Base-by-base conservation (phyloP, 1,140 invertebrate species). In the Drosophila guanche region DNA sequence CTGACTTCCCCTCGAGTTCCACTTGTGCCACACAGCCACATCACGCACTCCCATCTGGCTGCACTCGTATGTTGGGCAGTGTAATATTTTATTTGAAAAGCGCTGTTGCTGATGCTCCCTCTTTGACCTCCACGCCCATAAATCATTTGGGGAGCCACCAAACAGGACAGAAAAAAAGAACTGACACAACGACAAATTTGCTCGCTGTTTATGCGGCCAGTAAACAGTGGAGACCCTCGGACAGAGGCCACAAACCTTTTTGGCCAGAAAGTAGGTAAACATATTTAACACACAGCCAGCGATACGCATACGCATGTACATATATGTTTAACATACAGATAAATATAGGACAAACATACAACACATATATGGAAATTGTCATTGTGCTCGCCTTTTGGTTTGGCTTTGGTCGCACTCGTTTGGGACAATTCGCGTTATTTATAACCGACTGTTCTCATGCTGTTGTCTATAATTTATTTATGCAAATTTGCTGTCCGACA, bases 401-500 rank as follows among this genome's bases (percentile, higher is more conserved):
- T 68, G 55, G 55, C 61, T 54, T 52, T 60, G 48, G 43, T 42
- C 51, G 27, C 41, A 51, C 52, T 62, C 51, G 29, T 52, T 58
- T 20, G 48, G 33, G 48, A 63, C 61, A 65, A 52, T 62, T 57
- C 61, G 74, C 48, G 56, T 60, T 63, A 79, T 78, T 86, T 71
- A 81, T 71, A 88, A 81, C 78, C 51, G 74, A 71, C 78, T 68
- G 65, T 65, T 78, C 60, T 68, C 74, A 55, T 88, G 65, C 78
- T 88, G 73, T 76, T 76, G 83, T 86, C 83, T 88, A 88, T 86
- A 88, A 72, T 88, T 83, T 80, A 88, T 86, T 88, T 88, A 88
- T 88, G 83, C 74, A 71, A 76, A 81, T 88, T 68, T 67, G 27
- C 50, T 55, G 42, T 51, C 29, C 56, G 33, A 60, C 56, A 61